phyloP scores from a whole-genome alignment of 2,888 invertebrate genomes.

The Monopis laevigella region DNA sequence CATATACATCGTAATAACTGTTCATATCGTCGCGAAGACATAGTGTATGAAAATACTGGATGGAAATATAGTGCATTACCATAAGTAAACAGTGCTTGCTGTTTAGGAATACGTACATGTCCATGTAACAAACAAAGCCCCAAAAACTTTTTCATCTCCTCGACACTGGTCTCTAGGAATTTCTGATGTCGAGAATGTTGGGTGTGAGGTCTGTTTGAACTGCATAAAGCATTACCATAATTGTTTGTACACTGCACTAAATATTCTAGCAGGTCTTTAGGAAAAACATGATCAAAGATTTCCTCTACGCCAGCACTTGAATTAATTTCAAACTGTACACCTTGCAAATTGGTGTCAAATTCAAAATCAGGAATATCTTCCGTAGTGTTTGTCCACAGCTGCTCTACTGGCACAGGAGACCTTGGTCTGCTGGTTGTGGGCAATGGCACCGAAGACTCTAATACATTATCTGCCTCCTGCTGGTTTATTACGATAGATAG shows the following conservation, averaged over 20 bases:
- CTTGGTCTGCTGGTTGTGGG: too few relatives aligned
- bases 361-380: not conserved
- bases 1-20: conserved; percentile 23
- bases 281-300: not conserved
- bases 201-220: conserved; percentile 14
- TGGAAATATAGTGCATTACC: conserved; percentile 21
- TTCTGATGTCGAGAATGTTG: conserved; percentile 10
- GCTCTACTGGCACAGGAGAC: too few relatives aligned
- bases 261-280: not conserved
- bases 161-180: conserved; percentile 8
- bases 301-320: too few relatives aligned
- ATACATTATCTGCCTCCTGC: too few relatives aligned
- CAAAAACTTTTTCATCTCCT: conserved; percentile 16
- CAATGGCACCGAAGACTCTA: too few relatives aligned
- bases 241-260: not conserved
- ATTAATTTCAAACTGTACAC: too few relatives aligned
- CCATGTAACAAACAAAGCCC: conserved; percentile 16
- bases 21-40: conserved; percentile 21
- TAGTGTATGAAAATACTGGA: conserved; percentile 20
- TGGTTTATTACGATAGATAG: too few relatives aligned
- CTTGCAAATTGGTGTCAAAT: not conserved
- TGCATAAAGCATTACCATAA: conserved; percentile 7
- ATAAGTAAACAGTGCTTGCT: conserved; percentile 19
- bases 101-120: conserved; percentile 14
- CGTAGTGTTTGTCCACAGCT: not conserved